Evolutionary conservation across 2,113 vertebrate species (phyloP), one percentile per base, ranked within the genome.

Genomic region (Chaenogobius annularis): DNA sequence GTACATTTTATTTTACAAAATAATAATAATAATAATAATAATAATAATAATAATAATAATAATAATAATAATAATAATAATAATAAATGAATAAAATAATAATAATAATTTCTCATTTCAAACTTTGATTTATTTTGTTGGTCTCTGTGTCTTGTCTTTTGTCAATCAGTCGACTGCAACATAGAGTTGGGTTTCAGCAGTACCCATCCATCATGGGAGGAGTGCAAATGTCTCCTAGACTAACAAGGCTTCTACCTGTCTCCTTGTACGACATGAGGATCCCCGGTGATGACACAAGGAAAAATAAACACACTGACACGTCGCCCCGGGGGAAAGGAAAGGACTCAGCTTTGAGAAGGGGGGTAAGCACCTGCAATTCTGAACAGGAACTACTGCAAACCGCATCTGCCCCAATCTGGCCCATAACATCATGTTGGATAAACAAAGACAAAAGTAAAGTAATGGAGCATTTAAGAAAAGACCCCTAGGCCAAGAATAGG

Each of bases 291-390:
- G 88, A 90, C 85, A 91, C 80, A 19, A 68, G 62, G 31, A 67
- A 88, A 90, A 88, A 91, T 86, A 91, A 90, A 91, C 88, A 89
- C 64, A 78, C 68, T 82, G 83, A 83, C 87, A 84, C 84, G 75
- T 69, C 44, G 70, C 81, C 87, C 85, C 82, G 68, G 3, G 87
- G 80, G 81, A 78, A 79, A 63, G 82, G 75, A 83, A 79, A 69
- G 65, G 66, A 70, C 83, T 81, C 0, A 35, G 67, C 75, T 67
- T 73, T 47, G 11, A 23, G 22, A 40, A 50, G 54, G 10, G 56
- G 62, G 43, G n/a, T 74, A 80, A 85, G 74, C 86, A 93, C 90
- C 90, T 92, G 92, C 86, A 83, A 68, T 79, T 77, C 48, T 75
- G 80, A 59, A 78, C 82, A 92, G 87, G 88, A 83, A 88, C 73